Evolutionary conservation across 2,888 invertebrate species (phyloP).

Genomic region (Netelia fuscicornis): DNA sequence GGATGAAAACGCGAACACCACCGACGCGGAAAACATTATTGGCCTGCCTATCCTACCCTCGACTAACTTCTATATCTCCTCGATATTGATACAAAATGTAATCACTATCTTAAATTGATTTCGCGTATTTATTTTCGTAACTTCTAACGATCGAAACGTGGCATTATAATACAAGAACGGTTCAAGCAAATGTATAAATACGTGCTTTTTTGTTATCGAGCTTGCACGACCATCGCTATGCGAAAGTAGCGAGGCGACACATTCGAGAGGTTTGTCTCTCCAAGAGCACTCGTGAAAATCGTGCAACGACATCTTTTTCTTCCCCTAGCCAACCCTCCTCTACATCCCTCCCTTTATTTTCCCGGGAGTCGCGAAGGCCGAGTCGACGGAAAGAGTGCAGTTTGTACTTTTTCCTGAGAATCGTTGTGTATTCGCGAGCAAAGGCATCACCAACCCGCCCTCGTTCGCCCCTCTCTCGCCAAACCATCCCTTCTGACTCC

Average conservation of each 20-base stretch:
- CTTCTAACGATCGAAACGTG: background rate
- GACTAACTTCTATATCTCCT: constrained; percentile 38
- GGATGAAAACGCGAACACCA: constrained; percentile 29
- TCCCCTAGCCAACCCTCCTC: constrained; percentile 9
- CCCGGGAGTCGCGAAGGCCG: constrained; percentile 59
- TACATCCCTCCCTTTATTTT: constrained; percentile 32
- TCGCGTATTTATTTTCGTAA: constrained; percentile 9
- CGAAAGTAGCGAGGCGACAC: constrained; percentile 40
- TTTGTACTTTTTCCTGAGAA: constrained; percentile 21
- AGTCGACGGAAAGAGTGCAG: constrained; percentile 19
- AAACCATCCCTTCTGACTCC: constrained; percentile 44
- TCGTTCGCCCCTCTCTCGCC: constrained; percentile 22
- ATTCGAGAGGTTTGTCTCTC: constrained; percentile 66
- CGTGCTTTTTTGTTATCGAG: constrained; percentile 50
- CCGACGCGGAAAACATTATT: constrained; percentile 66
- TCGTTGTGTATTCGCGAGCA: constrained; percentile 30
- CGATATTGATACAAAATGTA: constrained; percentile 48
- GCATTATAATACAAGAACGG: constrained; percentile 26
- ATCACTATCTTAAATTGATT: constrained; percentile 48
- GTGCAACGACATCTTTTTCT: constrained; percentile 61
- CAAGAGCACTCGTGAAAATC: constrained; percentile 73
- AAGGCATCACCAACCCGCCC: background rate
- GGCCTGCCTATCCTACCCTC: constrained; percentile 37
- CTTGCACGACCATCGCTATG: constrained; percentile 64
- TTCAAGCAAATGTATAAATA: constrained; percentile 4